Evolutionary conservation across 2,797 vertebrate genomes (phyloP), one percentile per base, ranked within the genome.

Genomic region (Crenichthys baileyi): DNA sequence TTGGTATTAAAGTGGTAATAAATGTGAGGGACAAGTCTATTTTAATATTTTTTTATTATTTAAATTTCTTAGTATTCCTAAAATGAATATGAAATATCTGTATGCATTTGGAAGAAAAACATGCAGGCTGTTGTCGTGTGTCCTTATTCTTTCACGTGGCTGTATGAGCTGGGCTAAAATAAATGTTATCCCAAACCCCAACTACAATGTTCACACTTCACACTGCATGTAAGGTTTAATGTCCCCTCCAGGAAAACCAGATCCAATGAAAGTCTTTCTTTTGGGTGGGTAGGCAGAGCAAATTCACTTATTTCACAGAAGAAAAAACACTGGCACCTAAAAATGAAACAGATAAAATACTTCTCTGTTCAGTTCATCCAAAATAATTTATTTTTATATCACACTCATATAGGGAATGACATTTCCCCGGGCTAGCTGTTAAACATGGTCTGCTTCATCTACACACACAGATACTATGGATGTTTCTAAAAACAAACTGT

Each of bases 381-480:
- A 88, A 91, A 89, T 83, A 26, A 80, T 75, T 89, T 86, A 80
- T 81, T 90, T 89, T 87, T 81, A 89, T 86, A 78, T 89, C 86
- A 86, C 78, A 11, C 80, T 85, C 73, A 73, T 70, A 80, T 53
- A 79, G 79, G 24, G 70, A 89, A 88, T 85, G 92, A 90, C 88
- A 93, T 93, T 93, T 92, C 90, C 89, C 76, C 53, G 1, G 89
- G 92, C 92, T 80, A 81, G 46, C 82, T 84, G 86, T 91, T 90
- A 87, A 90, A 84, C 85, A 87, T 39, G 87, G 86, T 86, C 87
- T 79, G 88, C 86, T 87, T 81, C 85, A 88, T 83, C 82, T 70
- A 65, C 72, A 79, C 4, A 9, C 80, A 82, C 68, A 72, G 39
- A 84, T 76, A 85, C 58, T 77, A 84, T 73, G 80, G 70, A 83